A percentile compares a stretch with the other conserved stretches of the same genome.
phyloP scores from a whole-genome alignment of 2,888 invertebrate species.

The Nymphalis c-album region DNA sequence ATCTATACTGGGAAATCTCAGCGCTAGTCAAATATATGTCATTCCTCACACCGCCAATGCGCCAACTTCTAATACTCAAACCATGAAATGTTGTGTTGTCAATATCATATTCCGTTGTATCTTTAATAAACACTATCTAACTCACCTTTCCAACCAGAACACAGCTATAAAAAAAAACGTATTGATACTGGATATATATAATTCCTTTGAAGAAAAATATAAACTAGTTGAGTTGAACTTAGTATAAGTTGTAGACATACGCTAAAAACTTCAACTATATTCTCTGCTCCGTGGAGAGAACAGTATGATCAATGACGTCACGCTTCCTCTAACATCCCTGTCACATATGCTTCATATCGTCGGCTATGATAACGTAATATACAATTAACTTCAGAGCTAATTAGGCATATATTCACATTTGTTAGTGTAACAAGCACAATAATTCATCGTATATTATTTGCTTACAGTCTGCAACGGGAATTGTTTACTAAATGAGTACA shows the following conservation, averaged over 20 bases:
- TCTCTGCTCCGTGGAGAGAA: not conserved
- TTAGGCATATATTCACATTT: constrained; percentile 45
- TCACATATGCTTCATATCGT: constrained; percentile 31
- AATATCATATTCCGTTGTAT: too few relatives aligned
- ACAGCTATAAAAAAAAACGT: too few relatives aligned
- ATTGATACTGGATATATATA: too few relatives aligned
- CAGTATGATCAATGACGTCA: constrained; percentile 15
- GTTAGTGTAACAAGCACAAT: constrained; percentile 55
- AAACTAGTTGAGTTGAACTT: not conserved
- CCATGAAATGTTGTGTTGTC: too few relatives aligned
- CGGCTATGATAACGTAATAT: constrained; percentile 36
- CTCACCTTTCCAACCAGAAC: too few relatives aligned
- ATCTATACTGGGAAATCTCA: too few relatives aligned
- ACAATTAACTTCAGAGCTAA: constrained; percentile 47
- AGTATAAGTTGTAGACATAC: not conserved
- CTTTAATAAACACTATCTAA: too few relatives aligned
- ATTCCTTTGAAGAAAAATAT: too few relatives aligned
- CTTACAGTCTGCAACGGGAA: constrained; percentile 65
- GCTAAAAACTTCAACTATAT: not conserved
- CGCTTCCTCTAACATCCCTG: constrained; percentile 16
- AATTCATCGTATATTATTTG: constrained; percentile 70
- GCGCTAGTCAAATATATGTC: too few relatives aligned
- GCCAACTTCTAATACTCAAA: too few relatives aligned
- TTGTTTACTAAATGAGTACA: constrained; percentile 74
- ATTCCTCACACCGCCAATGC: too few relatives aligned